phyloP scores from a whole-genome alignment of 2,113 vertebrate species.

The Merops nubicus region DNA sequence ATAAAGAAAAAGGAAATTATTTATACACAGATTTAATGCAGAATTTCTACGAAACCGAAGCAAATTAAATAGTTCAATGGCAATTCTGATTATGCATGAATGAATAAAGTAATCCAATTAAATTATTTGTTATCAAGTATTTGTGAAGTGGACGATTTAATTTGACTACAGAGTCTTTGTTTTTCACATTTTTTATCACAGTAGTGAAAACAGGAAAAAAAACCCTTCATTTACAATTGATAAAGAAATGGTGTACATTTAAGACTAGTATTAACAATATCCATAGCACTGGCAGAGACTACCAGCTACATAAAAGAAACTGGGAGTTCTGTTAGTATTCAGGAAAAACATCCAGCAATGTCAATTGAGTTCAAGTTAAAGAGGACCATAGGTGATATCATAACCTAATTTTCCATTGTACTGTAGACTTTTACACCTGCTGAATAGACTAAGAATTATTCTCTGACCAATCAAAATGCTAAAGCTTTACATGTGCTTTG shows the following conservation, averaged over 20 bases:
- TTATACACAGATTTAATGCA: background rate
- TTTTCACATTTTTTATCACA: background rate
- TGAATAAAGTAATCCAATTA: background rate
- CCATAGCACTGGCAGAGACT: background rate
- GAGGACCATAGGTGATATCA: background rate
- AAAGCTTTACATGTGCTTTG: background rate
- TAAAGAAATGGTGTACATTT: background rate
- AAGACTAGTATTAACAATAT: background rate
- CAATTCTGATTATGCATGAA: background rate
- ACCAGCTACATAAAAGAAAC: background rate
- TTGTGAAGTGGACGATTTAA: background rate
- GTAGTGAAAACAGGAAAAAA: background rate
- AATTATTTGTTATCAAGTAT: background rate
- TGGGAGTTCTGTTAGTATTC: background rate
- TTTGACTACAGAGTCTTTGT: rapidly evolving
- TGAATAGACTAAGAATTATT: background rate
- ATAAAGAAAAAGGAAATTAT: background rate
- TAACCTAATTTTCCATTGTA: background rate
- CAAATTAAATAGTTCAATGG: background rate
- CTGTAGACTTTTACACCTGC: background rate
- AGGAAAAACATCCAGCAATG: background rate
- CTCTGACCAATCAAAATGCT: background rate
- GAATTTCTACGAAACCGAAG: background rate
- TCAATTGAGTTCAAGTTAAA: background rate
- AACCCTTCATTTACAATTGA: background rate